Percentiles rank a stretch among this genome's conserved stretches.
phyloP scores from a whole-genome alignment of 2,797 vertebrate species.

The Helicolenus hilgendorfi region DNA sequence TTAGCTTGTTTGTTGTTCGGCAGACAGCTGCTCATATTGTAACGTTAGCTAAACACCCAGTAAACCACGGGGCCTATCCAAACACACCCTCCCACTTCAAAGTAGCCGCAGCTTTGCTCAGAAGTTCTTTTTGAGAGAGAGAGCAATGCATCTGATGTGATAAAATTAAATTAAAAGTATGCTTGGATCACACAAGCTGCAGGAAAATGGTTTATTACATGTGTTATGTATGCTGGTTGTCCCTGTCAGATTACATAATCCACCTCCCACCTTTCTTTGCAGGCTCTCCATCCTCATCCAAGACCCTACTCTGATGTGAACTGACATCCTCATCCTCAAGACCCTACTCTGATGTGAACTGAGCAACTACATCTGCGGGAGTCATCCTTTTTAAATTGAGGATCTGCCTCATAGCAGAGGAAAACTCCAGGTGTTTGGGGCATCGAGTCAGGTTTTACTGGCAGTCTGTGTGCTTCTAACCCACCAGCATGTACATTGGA shows the following conservation, averaged over 20 bases:
- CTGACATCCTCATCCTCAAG: slow-evolving; percentile 39
- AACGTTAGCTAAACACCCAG: slow-evolving; percentile 42
- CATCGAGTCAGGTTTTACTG: slow-evolving; percentile 77
- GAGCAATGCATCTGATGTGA: neutral
- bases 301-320: slow-evolving; percentile 72
- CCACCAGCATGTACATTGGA: slow-evolving; percentile 90
- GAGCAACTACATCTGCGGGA: slow-evolving; percentile 50
- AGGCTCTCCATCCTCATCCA: slow-evolving; percentile 62
- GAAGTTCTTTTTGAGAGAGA: slow-evolving; percentile 45
- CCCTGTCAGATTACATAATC: slow-evolving; percentile 80
- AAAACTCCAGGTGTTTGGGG: slow-evolving; percentile 45
- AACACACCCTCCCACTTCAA: slow-evolving; percentile 84
- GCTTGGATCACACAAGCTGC: slow-evolving; percentile 5
- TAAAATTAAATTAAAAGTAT: neutral
- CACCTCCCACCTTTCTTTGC: slow-evolving; percentile 79
- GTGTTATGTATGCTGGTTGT: slow-evolving; percentile 16
- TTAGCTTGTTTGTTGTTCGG: slow-evolving; percentile 6
- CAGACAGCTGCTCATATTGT: slow-evolving; percentile 12
- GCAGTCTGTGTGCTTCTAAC: slow-evolving; percentile 80
- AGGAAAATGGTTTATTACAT: slow-evolving; percentile 8
- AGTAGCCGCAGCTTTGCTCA: slow-evolving; percentile 63
- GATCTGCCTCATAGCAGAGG: slow-evolving; percentile 49
- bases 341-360: slow-evolving; percentile 70
- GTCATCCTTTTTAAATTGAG: slow-evolving; percentile 44
- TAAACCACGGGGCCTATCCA: slow-evolving; percentile 73